Evolutionary conservation across 2,888 invertebrate genomes (phyloP), one percentile per base, ranked within the genome.

Genomic region (Macrophya annulata): DNA sequence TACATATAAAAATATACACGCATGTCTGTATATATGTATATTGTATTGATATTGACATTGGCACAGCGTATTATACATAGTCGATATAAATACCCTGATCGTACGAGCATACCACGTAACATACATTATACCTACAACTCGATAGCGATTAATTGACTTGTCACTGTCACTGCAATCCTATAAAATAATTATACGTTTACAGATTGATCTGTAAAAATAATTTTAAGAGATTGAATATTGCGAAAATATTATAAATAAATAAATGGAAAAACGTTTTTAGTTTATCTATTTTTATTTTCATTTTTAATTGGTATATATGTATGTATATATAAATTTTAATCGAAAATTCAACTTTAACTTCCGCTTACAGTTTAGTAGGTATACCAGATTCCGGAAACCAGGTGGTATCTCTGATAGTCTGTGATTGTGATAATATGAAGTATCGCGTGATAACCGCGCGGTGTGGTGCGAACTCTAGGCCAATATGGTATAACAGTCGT

Each of bases 391-490:
- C 25, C 62, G 25, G 25, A 62, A 25, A 62, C 25, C 25, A 25
- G 62, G 62, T 62, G 62, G 68, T 68, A 68, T 37, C 68, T 68
- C 15, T 17, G 37, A 37, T 68, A 68, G 31, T 68, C 68, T 68
- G 68, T 37, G 37, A 68, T 68, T 68, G 37, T 25, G 68, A 68
- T 68, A 68, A 68, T 68, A 68, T 68, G 31, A 68, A 37, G 68
- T 37, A 68, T 62, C 62, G 25, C 62, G 62, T 62, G 68, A 68
- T 68, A 68, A 68, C 68, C n/a, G n/a, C n/a, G n/a, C n/a, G n/a
- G n/a, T n/a, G n/a, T n/a, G 68, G 25, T 37, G 31, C 31, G 68
- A 68, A 15, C 37, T 68, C 15, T 37, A 37, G 17, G 37, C 68
- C 68, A 68, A 68, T 68, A 68, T 68, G 17, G 68, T 68, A 62